phyloP scores from a whole-genome alignment of 2,797 vertebrate species.

The Staurois parvus region DNA sequence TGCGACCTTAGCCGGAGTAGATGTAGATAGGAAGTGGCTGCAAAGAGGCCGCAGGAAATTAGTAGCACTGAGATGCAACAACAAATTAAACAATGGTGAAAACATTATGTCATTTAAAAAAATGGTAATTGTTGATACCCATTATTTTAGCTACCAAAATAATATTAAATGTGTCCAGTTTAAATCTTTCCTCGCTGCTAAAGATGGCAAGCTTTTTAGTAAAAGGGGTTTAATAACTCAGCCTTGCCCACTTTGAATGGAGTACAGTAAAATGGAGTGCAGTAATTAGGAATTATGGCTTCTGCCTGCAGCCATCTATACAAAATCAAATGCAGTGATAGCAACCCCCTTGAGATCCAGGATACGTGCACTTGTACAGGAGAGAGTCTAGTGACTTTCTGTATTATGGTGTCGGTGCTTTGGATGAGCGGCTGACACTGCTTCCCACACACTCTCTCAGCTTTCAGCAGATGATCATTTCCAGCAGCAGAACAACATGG shows the following conservation, averaged over 20 bases:
- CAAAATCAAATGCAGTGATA: background rate
- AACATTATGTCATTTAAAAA: too few relatives aligned
- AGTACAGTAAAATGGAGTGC: too few relatives aligned
- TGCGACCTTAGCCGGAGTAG: too few relatives aligned
- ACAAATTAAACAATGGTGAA: too few relatives aligned
- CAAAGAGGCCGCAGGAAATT: too few relatives aligned
- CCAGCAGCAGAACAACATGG: background rate
- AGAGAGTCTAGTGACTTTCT: conserved; percentile 26
- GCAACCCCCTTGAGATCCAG: background rate
- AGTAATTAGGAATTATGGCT: too few relatives aligned
- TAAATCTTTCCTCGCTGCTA: background rate
- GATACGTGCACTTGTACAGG: background rate
- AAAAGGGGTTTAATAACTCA: background rate
- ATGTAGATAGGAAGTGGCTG: too few relatives aligned
- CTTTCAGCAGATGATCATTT: conserved; percentile 10
- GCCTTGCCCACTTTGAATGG: too few relatives aligned
- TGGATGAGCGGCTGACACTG: background rate
- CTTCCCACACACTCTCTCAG: background rate
- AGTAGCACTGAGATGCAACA: too few relatives aligned
- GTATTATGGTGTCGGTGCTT: conserved; percentile 13
- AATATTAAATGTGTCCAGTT: too few relatives aligned
- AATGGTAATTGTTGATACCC: too few relatives aligned
- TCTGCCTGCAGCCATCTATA: background rate
- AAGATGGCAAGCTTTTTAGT: background rate
- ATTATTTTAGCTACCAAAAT: too few relatives aligned